Evolutionary conservation across 2,888 invertebrate genomes (phyloP).

Genomic region (Conomelus anceps): DNA sequence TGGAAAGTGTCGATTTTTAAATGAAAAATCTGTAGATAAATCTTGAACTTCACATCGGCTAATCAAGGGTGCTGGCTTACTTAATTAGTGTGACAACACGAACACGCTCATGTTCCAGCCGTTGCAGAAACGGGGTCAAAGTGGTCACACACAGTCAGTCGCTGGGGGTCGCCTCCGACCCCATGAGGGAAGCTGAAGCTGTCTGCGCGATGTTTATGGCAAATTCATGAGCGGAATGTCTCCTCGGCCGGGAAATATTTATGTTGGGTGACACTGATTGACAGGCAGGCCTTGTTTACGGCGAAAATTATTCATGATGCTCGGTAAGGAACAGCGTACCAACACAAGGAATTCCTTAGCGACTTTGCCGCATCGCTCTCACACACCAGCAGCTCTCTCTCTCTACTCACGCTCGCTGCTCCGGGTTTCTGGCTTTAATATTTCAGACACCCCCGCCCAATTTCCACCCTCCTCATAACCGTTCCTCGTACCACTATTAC

Average conservation of each 20-base stretch:
- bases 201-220: constrained; percentile 5
- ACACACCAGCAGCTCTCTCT: not conserved
- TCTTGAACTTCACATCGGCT: not conserved
- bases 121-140: not conserved
- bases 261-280: not conserved
- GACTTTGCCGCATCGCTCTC: not conserved
- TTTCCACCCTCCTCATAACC: not conserved
- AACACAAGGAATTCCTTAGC: constrained; percentile 8
- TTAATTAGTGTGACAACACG: not conserved
- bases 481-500: not conserved
- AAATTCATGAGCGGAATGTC: constrained; percentile 10
- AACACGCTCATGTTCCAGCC: too few relatives aligned
- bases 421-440: not conserved
- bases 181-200: not conserved
- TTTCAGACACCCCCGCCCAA: not conserved
- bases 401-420: not conserved
- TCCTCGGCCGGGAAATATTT: constrained; percentile 5
- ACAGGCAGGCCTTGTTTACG: constrained; percentile 10
- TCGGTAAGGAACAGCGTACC: not conserved
- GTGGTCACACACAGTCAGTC: not conserved
- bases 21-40: not conserved
- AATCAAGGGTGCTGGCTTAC: not conserved
- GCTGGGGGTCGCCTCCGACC: not conserved
- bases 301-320: constrained; percentile 3
- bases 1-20: not conserved